Evolutionary conservation across 2,797 vertebrate species (phyloP).

Genomic region (Alca torda): DNA sequence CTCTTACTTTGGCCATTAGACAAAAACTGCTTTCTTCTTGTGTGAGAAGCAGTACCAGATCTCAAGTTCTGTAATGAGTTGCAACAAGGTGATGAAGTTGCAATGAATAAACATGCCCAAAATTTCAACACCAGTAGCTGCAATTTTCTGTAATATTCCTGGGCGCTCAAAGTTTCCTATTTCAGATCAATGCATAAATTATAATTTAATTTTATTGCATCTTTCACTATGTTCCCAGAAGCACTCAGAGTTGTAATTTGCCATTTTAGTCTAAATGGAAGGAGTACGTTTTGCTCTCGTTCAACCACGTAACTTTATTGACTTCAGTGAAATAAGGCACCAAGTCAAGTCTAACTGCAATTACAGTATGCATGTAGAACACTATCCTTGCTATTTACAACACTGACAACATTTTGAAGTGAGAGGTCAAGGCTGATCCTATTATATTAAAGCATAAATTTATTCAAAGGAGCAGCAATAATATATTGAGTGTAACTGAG

Average conservation of each 20-base stretch:
- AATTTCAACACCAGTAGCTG: neutral
- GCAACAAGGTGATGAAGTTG: neutral
- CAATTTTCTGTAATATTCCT: neutral
- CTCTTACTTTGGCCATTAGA: neutral
- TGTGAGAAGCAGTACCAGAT: neutral
- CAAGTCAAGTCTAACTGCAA: neutral
- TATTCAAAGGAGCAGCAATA: neutral
- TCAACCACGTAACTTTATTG: neutral
- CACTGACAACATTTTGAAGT: neutral
- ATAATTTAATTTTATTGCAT: neutral
- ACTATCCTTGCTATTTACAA: neutral
- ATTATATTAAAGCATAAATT: neutral
- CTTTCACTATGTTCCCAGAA: neutral
- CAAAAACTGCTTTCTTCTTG: neutral
- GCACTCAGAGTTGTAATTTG: constrained; percentile 12
- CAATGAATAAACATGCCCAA: neutral
- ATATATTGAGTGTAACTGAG: neutral
- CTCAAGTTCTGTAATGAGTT: neutral
- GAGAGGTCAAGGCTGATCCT: neutral
- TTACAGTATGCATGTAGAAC: neutral
- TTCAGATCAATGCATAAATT: constrained; percentile 39
- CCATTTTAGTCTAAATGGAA: constrained; percentile 26
- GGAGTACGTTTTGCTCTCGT: neutral
- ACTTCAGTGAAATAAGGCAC: constrained; percentile 7
- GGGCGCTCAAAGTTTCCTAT: neutral